Evolutionary conservation across 1,140 invertebrate genomes (phyloP), one percentile per base, ranked within the genome.

Genomic region (Muscidifurax raptorellus): DNA sequence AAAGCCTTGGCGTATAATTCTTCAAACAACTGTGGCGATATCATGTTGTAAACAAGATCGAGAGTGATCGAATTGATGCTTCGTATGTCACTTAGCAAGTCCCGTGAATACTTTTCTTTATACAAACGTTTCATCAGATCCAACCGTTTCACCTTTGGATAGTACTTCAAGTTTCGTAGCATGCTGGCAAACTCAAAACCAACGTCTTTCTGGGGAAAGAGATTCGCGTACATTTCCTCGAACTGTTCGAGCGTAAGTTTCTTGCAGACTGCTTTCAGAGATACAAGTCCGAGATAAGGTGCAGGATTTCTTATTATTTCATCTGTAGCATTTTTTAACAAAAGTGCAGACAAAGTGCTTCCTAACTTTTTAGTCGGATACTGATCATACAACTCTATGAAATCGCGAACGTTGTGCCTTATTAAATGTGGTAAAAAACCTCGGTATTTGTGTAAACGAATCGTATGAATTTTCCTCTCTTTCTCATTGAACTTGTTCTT

Each of bases 291-390:
- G 0, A 87, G 74, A 15, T 79, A 91, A 3, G 86, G 6, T 0
- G 28, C 18, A 0, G 91, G 88, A 0, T 89, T 86, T 4, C 85
- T 30, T 0, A 86, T 74, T 3, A 91, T 32, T 2, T 80, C 22
- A 2, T 87, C 27, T 0, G 81, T 88, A 40, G 87, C 88, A 47
- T 84, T 80, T 10, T 88, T 89, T 18, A 92, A 13, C 32, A 92
- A 90, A 18, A 52, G 82, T 18, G 86, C 86, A 0, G 86, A 69
- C 12, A 69, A 52, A 10, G 84, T 89, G 9, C 87, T 90, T 10
- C 89, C 89, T 2, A 92, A 30, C 27, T 40, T 52, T 12, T 85
- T 75, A 10, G 86, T 87, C 12, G 87, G 87, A 32, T 15, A 69
- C 5, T 28, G n/a, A 22, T 84, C 69, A 15, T 30, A 83, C 1